A percentile compares a stretch with the other conserved stretches of the same genome.
These are phyloP conservation scores for Xenentodon cancila DNA, from an alignment of 2,797 vertebrate species.

Conservation along the genomic window DNA sequence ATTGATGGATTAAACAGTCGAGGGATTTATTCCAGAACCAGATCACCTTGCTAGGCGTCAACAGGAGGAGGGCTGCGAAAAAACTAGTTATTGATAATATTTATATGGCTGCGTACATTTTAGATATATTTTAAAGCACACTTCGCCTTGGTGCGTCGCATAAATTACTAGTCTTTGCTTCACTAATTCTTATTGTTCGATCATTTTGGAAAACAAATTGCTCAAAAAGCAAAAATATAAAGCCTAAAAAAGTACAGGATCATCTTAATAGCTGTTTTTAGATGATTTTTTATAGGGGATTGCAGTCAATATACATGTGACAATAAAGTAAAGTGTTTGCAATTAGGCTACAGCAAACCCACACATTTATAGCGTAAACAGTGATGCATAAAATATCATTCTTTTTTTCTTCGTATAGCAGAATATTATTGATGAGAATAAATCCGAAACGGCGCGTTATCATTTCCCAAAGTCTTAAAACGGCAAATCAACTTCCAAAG, in stretches of 20 bases:
- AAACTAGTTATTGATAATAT: slow-evolving; percentile 11
- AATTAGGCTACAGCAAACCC: no score
- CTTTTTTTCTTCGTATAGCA: no score
- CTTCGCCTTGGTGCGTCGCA: neutral
- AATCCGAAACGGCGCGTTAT: no score
- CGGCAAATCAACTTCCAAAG: no score
- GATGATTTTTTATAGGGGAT: no score
- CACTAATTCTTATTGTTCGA: neutral
- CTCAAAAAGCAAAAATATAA: neutral
- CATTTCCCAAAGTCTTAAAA: no score
- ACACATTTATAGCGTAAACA: no score
- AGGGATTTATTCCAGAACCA: slow-evolving; percentile 19
- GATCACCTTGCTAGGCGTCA: slow-evolving; percentile 40
- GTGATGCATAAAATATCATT: no score
- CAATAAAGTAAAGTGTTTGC: no score
- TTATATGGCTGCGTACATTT: neutral
- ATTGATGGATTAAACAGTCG: slow-evolving; percentile 63
- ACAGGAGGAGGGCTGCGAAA: slow-evolving; percentile 9
- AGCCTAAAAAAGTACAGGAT: neutral
- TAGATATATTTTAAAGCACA: neutral
- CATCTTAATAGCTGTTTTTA: no score
- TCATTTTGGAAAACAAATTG: neutral
- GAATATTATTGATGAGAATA: no score
- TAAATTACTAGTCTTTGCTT: neutral
- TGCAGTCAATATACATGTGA: neutral